phyloP scores from a whole-genome alignment of 2,888 invertebrate species.

The Acrobasis consociella region DNA sequence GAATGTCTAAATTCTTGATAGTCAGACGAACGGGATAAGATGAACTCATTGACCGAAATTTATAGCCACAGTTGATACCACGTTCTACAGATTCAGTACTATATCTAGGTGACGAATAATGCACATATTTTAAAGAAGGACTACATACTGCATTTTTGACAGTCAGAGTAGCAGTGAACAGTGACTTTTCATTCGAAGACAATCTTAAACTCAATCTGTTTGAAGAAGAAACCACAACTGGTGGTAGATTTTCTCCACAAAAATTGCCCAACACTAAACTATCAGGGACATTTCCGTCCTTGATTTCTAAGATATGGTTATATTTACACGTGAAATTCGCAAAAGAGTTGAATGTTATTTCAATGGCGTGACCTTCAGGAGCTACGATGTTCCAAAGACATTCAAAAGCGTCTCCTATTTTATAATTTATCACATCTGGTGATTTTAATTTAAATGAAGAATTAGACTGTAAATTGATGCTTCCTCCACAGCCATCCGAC shows the following conservation, averaged over 20 bases:
- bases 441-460: not conserved
- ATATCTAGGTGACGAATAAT: not conserved
- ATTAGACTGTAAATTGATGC: not conserved
- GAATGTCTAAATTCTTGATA: not conserved
- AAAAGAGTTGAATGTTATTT: not conserved
- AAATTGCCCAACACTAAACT: not conserved
- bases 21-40: not conserved
- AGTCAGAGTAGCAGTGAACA: not conserved
- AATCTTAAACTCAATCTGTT: not conserved
- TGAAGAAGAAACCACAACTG: not conserved
- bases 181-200: not conserved
- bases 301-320: not conserved
- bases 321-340: not conserved
- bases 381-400: not conserved
- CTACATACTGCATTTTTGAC: not conserved
- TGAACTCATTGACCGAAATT: not conserved
- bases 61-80: not conserved
- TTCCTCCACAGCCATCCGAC: not conserved
- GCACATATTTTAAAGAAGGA: not conserved
- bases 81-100: not conserved
- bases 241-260: not conserved
- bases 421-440: not conserved
- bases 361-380: not conserved
- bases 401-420: not conserved
- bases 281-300: not conserved